Conservation (phyloP, 2,797 vertebrate species). For the Gallinago solitaria region DNA sequence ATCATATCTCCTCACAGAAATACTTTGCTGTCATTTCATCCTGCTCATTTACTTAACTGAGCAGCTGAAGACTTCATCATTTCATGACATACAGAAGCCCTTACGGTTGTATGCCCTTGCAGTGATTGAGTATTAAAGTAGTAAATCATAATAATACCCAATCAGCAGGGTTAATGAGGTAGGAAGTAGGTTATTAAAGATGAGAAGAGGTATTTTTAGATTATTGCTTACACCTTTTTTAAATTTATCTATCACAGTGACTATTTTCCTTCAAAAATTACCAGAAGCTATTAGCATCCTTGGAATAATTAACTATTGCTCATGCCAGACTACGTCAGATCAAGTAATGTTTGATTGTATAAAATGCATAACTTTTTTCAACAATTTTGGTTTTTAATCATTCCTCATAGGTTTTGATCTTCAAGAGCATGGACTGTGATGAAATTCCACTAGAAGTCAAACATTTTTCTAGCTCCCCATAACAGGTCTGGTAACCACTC, state of each 20-base stretch:
- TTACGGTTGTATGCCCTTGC: not conserved
- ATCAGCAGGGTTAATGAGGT: constrained; percentile 61
- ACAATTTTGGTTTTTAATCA: not conserved
- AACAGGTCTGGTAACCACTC: not conserved
- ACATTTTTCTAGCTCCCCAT: not conserved
- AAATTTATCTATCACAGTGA: constrained; percentile 41
- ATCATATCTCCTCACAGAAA: constrained; percentile 23
- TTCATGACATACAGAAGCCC: not conserved
- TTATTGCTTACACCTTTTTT: constrained; percentile 16
- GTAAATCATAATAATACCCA: constrained; percentile 54
- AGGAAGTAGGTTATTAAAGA: constrained; percentile 52
- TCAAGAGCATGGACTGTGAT: not conserved
- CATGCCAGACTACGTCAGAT: not conserved
- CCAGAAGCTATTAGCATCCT: not conserved
- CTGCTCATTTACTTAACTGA: constrained; percentile 21
- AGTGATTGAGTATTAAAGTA: not conserved
- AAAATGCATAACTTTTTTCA: not conserved
- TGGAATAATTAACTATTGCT: not conserved
- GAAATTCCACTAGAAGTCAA: not conserved
- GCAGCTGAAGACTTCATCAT: constrained; percentile 22
- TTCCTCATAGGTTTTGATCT: not conserved
- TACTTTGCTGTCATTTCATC: not conserved
- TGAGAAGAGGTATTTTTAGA: constrained; percentile 60
- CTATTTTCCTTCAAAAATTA: constrained; percentile 48
- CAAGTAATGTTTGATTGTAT: not conserved